Conservation (phyloP, 2,888 invertebrate genomes). For the Oithona nana region DNA sequence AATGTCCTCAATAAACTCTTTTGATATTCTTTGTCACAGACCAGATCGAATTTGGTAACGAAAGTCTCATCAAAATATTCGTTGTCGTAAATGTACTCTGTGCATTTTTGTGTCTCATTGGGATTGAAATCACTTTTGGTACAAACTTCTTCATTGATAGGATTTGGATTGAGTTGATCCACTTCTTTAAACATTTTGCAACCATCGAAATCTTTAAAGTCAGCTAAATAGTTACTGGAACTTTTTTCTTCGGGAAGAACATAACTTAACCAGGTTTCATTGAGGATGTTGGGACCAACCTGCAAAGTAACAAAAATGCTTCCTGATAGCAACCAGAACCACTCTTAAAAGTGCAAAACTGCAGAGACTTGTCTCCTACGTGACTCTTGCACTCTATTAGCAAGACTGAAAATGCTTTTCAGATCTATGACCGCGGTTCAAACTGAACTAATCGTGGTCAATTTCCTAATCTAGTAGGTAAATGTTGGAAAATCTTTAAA, state of each 20-base stretch:
- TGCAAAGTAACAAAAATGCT: too few relatives aligned
- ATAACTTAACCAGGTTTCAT: neutral
- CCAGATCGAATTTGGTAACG: neutral
- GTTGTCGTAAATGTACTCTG: conserved; percentile 3
- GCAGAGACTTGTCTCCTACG: too few relatives aligned
- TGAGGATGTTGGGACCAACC: too few relatives aligned
- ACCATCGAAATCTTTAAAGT: neutral
- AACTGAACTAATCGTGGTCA: too few relatives aligned
- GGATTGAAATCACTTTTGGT: neutral
- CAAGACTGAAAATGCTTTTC: too few relatives aligned
- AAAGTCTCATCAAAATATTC: neutral
- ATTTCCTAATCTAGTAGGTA: too few relatives aligned
- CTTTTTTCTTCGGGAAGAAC: neutral
- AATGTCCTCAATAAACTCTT: neutral
- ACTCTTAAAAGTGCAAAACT: too few relatives aligned
- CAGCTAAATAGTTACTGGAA: neutral
- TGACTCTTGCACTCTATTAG: too few relatives aligned
- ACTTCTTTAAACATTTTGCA: neutral
- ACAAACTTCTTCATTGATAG: too few relatives aligned
- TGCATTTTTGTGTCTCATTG: conserved; percentile 1
- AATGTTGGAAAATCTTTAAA: too few relatives aligned
- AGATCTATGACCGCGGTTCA: too few relatives aligned
- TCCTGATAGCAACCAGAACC: too few relatives aligned
- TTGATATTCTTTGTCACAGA: conserved; percentile 1
- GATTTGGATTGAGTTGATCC: neutral